A percentile compares a stretch with the other conserved stretches of the same genome.
These are phyloP conservation scores for Ciona savignyi DNA, from an alignment of 23 tunicate species.

Conservation along the genomic window DNA sequence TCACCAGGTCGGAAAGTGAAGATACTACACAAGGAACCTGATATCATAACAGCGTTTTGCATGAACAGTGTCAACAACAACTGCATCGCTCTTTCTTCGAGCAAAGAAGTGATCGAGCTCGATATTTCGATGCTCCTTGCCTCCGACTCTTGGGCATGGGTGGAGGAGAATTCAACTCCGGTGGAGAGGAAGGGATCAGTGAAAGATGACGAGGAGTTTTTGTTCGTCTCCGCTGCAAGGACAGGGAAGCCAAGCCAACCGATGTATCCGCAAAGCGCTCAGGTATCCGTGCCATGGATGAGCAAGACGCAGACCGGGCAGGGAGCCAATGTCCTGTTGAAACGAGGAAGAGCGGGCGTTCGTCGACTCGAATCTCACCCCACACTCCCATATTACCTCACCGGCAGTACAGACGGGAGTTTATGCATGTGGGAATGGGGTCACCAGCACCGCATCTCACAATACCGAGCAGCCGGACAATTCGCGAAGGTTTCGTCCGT, in stretches of 20 bases:
- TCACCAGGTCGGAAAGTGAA: slow-evolving; percentile 11
- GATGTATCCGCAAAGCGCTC: slow-evolving; percentile 12
- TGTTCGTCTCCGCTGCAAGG: slow-evolving; percentile 30
- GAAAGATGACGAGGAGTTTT: slow-evolving; percentile 62
- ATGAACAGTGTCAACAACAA: slow-evolving; percentile 80
- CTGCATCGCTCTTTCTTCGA: slow-evolving; percentile 68
- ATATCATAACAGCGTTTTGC: slow-evolving; percentile 67
- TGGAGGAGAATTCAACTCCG: slow-evolving; percentile 42
- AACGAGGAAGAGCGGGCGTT: slow-evolving; percentile 36
- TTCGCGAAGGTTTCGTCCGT: slow-evolving; percentile 53
- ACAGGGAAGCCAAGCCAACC: slow-evolving; percentile 7
- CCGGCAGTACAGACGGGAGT: slow-evolving; percentile 73
- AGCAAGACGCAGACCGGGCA: slow-evolving; percentile 63
- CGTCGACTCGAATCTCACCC: slow-evolving; percentile 84
- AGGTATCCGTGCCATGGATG: slow-evolving; percentile 23
- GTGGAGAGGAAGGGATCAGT: slow-evolving; percentile 6
- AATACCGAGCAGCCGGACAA: slow-evolving; percentile 47
- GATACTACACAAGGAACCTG: slow-evolving; percentile 74
- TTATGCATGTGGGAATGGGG: slow-evolving; percentile 98
- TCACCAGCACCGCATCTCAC: slow-evolving; percentile 82
- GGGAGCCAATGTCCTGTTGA: slow-evolving; percentile 75
- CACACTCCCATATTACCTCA: slow-evolving; percentile 79
- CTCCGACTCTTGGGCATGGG: slow-evolving; percentile 70
- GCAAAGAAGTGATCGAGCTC: slow-evolving; percentile 68
- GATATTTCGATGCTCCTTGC: slow-evolving; percentile 55